Conservation (phyloP, 2,888 invertebrate genomes). For the Theretra japonica region DNA sequence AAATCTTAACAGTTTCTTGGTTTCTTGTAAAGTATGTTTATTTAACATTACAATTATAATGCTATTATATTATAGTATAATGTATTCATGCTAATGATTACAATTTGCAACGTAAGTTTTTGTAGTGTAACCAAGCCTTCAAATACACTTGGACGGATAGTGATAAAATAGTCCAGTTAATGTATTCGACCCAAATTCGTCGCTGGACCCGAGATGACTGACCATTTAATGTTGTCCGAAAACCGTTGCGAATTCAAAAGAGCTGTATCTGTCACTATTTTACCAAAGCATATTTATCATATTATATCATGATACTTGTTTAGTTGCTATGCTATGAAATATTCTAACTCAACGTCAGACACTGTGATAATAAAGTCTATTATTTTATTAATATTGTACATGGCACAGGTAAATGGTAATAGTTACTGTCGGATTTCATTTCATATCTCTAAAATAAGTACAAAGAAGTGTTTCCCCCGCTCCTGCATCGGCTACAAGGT, state of each 20-base stretch:
- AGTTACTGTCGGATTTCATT: not conserved
- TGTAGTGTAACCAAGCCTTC: conserved; percentile 35
- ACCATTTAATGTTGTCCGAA: conserved; percentile 74
- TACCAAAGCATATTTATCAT: not conserved
- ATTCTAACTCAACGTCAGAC: not conserved
- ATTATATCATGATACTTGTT: not conserved
- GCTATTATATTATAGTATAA: not conserved
- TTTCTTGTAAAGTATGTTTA: not conserved
- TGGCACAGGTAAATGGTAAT: not conserved
- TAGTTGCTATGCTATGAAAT: not conserved
- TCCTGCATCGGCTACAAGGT: conserved; percentile 73
- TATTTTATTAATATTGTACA: not conserved
- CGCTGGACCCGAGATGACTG: conserved; percentile 70
- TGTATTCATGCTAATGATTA: conserved; percentile 18
- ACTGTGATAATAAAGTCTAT: not conserved
- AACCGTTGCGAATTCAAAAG: conserved; percentile 62
- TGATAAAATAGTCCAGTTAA: conserved; percentile 62
- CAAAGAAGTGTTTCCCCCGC: conserved; percentile 66
- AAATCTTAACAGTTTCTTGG: not conserved
- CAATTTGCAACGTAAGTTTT: conserved; percentile 21
- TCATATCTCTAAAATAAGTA: conserved; percentile 9
- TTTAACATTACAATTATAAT: not conserved
- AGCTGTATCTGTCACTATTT: conserved; percentile 11
- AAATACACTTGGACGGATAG: conserved; percentile 46
- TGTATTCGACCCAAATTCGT: conserved; percentile 71